These are phyloP conservation scores for Acrossocheilus fasciatus DNA, from an alignment of 2,797 vertebrate species.

Conservation along the genomic window DNA sequence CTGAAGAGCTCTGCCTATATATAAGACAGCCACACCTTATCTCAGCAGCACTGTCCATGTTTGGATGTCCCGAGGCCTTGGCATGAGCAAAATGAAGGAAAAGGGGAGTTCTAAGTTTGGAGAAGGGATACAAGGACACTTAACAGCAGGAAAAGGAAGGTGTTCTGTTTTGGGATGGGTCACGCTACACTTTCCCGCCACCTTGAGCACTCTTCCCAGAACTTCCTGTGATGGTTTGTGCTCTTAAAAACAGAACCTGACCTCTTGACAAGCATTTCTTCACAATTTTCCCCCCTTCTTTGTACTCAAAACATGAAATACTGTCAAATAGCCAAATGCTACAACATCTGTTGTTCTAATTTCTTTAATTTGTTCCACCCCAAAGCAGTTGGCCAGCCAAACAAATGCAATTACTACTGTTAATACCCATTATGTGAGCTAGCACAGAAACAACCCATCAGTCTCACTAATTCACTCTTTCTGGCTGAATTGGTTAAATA, in stretches of 20 bases:
- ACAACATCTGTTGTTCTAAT: conserved; percentile 61
- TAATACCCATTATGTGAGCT: conserved; percentile 43
- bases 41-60: conserved; percentile 52
- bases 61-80: conserved; percentile 48
- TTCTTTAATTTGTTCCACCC: conserved; percentile 50
- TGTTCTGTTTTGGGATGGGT: conserved; percentile 58
- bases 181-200: conserved; percentile 56
- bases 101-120: conserved; percentile 61
- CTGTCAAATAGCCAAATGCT: conserved; percentile 37
- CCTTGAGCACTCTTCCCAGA: conserved; percentile 55
- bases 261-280: conserved; percentile 46
- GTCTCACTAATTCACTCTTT: neutral
- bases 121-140: conserved; percentile 56
- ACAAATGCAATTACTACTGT: conserved; percentile 57
- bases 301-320: conserved; percentile 37
- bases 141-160: conserved; percentile 60
- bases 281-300: neutral
- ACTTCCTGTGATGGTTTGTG: conserved; percentile 44
- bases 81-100: conserved; percentile 54
- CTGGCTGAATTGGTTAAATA: conserved; percentile 31
- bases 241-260: conserved; percentile 30
- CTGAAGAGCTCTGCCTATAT: conserved; percentile 56
- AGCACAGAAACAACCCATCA: conserved; percentile 33
- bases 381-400: conserved; percentile 40
- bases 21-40: conserved; percentile 58